Evolutionary conservation across 2,113 vertebrate species (phyloP).

Genomic region (Mustelus asterias): DNA sequence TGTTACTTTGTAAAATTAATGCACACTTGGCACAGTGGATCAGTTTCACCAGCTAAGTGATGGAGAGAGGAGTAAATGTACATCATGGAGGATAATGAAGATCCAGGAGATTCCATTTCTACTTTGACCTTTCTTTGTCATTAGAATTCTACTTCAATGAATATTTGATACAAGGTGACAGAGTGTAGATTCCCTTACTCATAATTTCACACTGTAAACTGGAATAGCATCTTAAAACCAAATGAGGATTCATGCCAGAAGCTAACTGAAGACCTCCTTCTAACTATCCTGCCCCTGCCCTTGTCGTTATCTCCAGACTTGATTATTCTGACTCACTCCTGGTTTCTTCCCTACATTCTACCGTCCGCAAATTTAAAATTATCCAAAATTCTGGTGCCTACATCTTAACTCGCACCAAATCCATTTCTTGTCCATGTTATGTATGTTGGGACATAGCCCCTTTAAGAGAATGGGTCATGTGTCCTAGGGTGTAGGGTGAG

Average conservation of each 20-base stretch:
- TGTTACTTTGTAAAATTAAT: neutral
- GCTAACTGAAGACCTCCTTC: neutral
- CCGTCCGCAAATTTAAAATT: too few species aligned
- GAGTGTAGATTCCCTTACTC: neutral
- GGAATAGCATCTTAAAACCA: neutral
- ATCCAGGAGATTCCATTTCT: neutral
- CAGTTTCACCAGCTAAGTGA: neutral
- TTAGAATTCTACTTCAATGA: neutral
- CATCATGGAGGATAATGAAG: neutral
- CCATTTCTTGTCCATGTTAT: too few species aligned
- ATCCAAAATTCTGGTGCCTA: too few species aligned
- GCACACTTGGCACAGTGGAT: neutral
- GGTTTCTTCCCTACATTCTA: too few species aligned
- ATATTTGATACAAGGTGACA: neutral
- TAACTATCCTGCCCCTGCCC: neutral
- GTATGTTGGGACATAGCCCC: too few species aligned
- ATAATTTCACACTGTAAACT: neutral
- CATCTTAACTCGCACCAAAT: too few species aligned
- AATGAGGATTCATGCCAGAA: neutral
- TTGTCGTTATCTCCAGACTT: too few species aligned
- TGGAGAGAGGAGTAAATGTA: neutral
- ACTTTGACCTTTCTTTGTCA: neutral
- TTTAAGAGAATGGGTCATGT: too few species aligned
- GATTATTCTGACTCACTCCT: too few species aligned
- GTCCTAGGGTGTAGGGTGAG: too few species aligned